Evolutionary conservation across 2,888 invertebrate species (phyloP).

Genomic region (Polietes domitor): DNA sequence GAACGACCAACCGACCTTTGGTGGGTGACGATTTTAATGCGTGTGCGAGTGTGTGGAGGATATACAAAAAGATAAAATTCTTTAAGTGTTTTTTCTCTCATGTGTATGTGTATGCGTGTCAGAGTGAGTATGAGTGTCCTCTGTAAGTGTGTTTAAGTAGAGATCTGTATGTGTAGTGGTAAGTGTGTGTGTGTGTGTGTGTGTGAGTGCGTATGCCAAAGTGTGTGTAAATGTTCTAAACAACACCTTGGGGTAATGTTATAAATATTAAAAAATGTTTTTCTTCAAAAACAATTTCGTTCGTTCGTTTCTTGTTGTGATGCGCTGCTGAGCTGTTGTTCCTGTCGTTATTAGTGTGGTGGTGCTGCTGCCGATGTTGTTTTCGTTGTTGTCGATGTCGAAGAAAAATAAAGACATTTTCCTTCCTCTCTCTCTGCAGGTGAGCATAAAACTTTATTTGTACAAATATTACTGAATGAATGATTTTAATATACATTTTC

Average conservation of each 20-base stretch:
- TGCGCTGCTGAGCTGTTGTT: too few relatives aligned
- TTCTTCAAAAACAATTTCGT: neutral
- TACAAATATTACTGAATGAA: too few relatives aligned
- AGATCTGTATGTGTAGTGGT: too few relatives aligned
- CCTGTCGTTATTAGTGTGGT: too few relatives aligned
- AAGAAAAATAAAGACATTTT: too few relatives aligned
- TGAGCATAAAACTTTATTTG: too few relatives aligned
- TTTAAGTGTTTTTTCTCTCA: slow-evolving; percentile 13
- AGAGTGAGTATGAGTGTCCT: neutral
- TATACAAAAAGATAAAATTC: slow-evolving; percentile 11
- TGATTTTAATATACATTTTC: too few relatives aligned
- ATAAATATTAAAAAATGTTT: slow-evolving; percentile 41
- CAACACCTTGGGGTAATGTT: slow-evolving; percentile 49
- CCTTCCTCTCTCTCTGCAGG: too few relatives aligned
- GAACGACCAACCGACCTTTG: neutral
- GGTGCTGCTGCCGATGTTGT: too few relatives aligned
- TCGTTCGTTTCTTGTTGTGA: too few relatives aligned
- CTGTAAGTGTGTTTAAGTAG: slow-evolving; percentile 7
- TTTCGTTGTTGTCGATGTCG: too few relatives aligned
- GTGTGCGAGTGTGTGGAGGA: neutral
- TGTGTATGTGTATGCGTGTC: neutral
- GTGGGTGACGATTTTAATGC: neutral
- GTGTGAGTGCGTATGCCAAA: neutral
- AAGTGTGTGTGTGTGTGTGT: too few relatives aligned
- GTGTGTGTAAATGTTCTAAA: slow-evolving; percentile 43